Conservation (phyloP, 2,113 vertebrate genomes). For the Corydoras maculifer region DNA sequence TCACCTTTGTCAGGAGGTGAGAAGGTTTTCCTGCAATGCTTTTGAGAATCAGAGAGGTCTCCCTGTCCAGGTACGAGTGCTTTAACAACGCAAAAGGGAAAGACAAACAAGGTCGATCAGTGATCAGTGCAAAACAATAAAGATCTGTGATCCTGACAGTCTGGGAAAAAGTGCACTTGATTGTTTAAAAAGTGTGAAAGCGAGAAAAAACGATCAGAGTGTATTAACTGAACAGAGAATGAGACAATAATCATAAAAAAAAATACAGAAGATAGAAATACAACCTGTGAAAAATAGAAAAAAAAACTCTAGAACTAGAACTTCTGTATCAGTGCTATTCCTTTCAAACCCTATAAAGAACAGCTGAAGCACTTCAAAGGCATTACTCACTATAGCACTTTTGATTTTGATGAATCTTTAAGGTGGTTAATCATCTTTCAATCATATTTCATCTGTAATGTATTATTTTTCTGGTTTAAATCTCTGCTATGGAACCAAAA, state of each 20-base stretch:
- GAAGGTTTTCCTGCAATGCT: constrained; percentile 99
- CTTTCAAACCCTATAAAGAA: too few relatives aligned
- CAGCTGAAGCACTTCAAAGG: too few relatives aligned
- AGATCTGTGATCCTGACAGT: constrained; percentile 45
- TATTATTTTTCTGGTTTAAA: too few relatives aligned
- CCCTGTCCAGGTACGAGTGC: constrained; percentile 99
- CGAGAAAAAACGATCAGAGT: background rate
- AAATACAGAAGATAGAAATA: too few relatives aligned
- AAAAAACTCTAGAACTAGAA: too few relatives aligned
- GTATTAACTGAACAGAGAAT: background rate
- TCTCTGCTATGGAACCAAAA: too few relatives aligned
- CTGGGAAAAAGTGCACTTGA: constrained; percentile 40
- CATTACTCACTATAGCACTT: too few relatives aligned
- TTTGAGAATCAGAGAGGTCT: constrained; percentile 99
- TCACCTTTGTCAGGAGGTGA: constrained; percentile 99
- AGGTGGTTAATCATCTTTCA: too few relatives aligned
- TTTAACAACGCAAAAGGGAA: constrained; percentile 71
- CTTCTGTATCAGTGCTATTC: too few relatives aligned
- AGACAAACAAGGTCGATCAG: constrained; percentile 64
- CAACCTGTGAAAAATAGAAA: too few relatives aligned
- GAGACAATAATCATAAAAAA: background rate
- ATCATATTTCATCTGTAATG: too few relatives aligned
- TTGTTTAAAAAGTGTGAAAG: constrained; percentile 49
- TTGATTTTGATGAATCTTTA: too few relatives aligned
- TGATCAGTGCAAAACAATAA: constrained; percentile 69